Conservation (phyloP, 1,140 invertebrate genomes). For the Aphaenogaster floridana region DNA sequence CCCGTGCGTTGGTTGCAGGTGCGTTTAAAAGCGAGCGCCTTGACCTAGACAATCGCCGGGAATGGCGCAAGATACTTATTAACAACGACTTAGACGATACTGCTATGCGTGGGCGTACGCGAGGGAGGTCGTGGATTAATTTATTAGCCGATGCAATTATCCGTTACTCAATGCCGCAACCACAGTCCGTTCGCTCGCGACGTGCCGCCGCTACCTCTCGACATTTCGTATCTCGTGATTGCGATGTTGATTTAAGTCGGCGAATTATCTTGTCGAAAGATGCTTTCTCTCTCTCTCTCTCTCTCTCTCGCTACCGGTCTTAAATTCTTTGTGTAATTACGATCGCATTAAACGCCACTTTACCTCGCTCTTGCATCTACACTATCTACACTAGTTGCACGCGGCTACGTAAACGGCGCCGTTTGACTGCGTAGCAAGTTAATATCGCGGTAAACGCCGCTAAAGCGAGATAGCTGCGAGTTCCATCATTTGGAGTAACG, state of each 20-base stretch:
- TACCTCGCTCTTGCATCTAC: neutral
- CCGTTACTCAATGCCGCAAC: conserved; percentile 73
- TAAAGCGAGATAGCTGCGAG: neutral
- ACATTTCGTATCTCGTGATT: conserved; percentile 20
- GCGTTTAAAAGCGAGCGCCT: conserved; percentile 53
- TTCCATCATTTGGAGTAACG: conserved; percentile 13
- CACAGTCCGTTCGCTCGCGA: conserved; percentile 33
- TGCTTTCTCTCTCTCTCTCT: neutral
- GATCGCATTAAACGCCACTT: conserved; percentile 56
- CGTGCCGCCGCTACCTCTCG: conserved; percentile 47
- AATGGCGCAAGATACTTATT: conserved; percentile 67
- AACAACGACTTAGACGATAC: conserved; percentile 76
- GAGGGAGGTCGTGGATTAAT: conserved; percentile 78
- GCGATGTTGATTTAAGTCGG: conserved; percentile 65
- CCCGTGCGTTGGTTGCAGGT: conserved; percentile 29
- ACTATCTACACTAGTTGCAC: conserved; percentile 17
- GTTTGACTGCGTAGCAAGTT: conserved; percentile 22
- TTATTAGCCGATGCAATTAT: conserved; percentile 81
- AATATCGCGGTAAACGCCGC: conserved; percentile 14
- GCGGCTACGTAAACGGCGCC: conserved; percentile 15
- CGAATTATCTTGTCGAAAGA: conserved; percentile 59
- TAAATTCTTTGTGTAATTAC: conserved; percentile 75
- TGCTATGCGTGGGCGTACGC: conserved; percentile 75
- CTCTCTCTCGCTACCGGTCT: conserved; percentile 70
- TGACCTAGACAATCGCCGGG: conserved; percentile 64